Conservation (phyloP, 1,140 invertebrate species). For the Cotesia glomerata region DNA sequence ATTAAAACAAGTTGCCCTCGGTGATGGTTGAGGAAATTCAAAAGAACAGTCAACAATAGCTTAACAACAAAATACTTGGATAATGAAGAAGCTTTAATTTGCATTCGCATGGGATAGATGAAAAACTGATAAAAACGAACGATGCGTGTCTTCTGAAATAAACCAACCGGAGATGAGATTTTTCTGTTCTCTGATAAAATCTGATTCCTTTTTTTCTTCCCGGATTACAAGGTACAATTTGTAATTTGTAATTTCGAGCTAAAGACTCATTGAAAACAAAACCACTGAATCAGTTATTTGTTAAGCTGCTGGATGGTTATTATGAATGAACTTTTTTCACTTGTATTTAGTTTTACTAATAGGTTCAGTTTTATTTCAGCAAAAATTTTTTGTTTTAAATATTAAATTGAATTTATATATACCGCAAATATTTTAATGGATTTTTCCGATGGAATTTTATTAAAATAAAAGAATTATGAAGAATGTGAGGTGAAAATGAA, state of each 20-base stretch:
- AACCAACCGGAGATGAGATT: conserved; percentile 22
- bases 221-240: neutral
- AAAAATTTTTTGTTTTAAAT: no score
- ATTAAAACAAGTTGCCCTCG: conserved; percentile 22
- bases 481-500: no score
- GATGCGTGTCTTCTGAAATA: conserved; percentile 2
- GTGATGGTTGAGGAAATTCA: neutral
- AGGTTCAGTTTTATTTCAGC: no score
- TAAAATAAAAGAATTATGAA: no score
- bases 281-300: no score
- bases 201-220: neutral
- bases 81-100: conserved; percentile 22
- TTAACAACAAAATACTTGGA: conserved; percentile 6
- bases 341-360: neutral
- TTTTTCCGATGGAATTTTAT: no score
- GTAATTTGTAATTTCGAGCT: no score
- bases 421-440: no score
- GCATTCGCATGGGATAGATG: neutral
- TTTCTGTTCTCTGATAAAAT: neutral
- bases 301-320: no score
- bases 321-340: neutral
- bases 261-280: no score
- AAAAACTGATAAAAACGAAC: neutral
- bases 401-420: no score
- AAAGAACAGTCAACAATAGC: conserved; percentile 18